phyloP scores from a whole-genome alignment of 2,888 invertebrate species.

The Orthosia cruda region DNA sequence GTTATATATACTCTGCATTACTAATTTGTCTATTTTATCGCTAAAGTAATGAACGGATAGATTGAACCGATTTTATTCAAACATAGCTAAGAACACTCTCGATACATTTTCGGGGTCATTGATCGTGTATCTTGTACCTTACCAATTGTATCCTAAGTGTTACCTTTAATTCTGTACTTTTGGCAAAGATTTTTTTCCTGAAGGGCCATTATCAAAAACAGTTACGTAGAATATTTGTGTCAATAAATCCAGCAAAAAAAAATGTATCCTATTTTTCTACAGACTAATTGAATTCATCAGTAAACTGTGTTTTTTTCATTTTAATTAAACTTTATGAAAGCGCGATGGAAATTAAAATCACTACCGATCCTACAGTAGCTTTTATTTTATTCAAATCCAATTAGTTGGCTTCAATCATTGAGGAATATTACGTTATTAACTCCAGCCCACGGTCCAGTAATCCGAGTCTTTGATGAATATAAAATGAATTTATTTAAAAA shows the following conservation, averaged over 20 bases:
- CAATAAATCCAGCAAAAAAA: neutral
- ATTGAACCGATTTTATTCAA: too few species aligned
- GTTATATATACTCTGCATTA: too few species aligned
- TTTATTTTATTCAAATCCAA: conserved; percentile 8
- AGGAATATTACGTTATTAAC: conserved; percentile 5
- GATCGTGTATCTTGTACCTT: too few species aligned
- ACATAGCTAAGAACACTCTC: too few species aligned
- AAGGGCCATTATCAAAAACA: neutral
- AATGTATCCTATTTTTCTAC: neutral
- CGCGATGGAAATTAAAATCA: conserved; percentile 7
- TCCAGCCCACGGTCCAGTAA: neutral
- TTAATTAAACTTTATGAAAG: neutral
- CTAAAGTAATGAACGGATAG: too few species aligned
- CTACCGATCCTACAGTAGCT: neutral
- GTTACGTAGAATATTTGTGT: neutral
- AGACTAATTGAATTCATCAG: neutral
- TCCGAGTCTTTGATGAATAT: neutral
- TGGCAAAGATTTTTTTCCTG: too few species aligned
- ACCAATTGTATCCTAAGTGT: too few species aligned
- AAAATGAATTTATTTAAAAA: conserved; percentile 4
- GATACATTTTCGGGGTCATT: too few species aligned
- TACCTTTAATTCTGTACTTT: too few species aligned
- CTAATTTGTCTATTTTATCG: too few species aligned
- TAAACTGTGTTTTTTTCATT: neutral
- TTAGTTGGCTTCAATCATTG: conserved; percentile 12